Percentiles rank a stretch among this genome's conserved stretches.
These are phyloP conservation scores for Eciton burchellii DNA, from an alignment of 1,140 invertebrate species.

Conservation along the genomic window DNA sequence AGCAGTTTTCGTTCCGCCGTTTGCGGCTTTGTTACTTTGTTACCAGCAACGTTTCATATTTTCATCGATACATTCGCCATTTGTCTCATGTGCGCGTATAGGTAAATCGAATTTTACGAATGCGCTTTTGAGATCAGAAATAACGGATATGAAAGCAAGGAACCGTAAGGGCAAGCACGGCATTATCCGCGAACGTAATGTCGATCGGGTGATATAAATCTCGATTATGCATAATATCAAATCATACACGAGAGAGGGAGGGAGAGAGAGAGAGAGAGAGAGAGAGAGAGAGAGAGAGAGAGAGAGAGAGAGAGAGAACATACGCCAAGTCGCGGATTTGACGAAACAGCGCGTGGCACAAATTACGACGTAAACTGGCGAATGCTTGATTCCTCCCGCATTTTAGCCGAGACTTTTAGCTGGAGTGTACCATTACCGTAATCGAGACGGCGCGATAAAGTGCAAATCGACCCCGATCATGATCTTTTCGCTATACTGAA, in stretches of 20 bases:
- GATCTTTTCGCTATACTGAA: constrained; percentile 74
- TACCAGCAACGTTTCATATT: constrained; percentile 48
- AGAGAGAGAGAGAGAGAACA: background rate
- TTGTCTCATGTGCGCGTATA: constrained; percentile 59
- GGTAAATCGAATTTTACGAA: constrained; percentile 64
- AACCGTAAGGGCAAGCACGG: constrained; percentile 55
- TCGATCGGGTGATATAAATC: constrained; percentile 65
- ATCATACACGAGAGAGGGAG: background rate
- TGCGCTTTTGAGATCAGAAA: constrained; percentile 59
- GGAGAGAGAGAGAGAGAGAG: background rate
- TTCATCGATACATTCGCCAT: constrained; percentile 57
- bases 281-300: background rate
- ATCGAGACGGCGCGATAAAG: constrained; percentile 74
- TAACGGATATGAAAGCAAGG: constrained; percentile 58
- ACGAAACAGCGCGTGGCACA: constrained; percentile 44
- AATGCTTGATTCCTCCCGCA: constrained; percentile 48
- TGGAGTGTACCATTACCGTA: constrained; percentile 70
- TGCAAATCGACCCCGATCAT: constrained; percentile 77
- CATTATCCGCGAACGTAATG: constrained; percentile 60
- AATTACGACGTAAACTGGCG: constrained; percentile 60
- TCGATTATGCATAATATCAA: constrained; percentile 58
- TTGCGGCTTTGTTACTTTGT: constrained; percentile 61
- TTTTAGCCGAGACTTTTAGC: constrained; percentile 53
- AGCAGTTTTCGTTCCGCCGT: constrained; percentile 48
- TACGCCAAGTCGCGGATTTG: background rate